Conservation (phyloP, 2,797 vertebrate genomes). For the Xenops minutus region DNA sequence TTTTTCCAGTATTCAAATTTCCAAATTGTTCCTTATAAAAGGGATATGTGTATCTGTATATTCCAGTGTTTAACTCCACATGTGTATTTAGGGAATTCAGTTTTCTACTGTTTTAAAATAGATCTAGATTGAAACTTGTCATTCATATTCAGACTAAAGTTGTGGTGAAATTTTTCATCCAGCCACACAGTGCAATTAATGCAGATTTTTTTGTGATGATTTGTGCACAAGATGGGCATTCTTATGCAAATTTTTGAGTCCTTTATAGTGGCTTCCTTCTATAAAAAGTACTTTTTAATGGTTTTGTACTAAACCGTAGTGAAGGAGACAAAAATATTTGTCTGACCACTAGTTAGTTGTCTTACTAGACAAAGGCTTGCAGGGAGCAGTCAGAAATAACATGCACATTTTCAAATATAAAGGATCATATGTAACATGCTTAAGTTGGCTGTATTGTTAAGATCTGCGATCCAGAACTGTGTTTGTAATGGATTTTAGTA, state of each 20-base stretch:
- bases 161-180: background rate
- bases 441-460: background rate
- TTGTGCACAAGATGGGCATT: background rate
- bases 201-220: background rate
- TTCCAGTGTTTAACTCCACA: background rate
- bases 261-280: background rate
- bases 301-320: background rate
- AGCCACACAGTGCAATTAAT: background rate
- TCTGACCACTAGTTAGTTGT: background rate
- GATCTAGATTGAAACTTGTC: background rate
- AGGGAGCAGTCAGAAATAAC: background rate
- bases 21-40: background rate
- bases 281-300: background rate
- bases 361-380: background rate
- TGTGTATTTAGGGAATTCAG: background rate
- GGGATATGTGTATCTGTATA: background rate
- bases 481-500: background rate
- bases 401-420: background rate
- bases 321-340: background rate
- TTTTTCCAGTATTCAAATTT: background rate
- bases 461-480: background rate
- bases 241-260: background rate
- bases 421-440: rapidly evolving
- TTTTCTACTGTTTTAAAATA: background rate
- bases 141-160: background rate